These are phyloP conservation scores for Nasonovia ribisnigri DNA, from an alignment of 2,888 invertebrate species.

Conservation along the genomic window DNA sequence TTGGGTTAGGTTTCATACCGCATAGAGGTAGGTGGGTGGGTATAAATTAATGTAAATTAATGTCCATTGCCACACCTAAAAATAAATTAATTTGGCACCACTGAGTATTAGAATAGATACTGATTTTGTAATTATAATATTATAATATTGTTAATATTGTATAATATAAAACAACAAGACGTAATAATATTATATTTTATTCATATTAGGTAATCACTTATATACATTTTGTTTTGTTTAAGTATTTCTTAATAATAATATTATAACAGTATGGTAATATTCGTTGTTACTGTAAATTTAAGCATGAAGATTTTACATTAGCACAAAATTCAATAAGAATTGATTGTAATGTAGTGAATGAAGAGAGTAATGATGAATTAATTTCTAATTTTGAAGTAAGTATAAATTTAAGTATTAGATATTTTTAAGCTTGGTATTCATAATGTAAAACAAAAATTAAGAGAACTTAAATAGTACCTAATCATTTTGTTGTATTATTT, in stretches of 20 bases:
- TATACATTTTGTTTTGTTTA: neutral
- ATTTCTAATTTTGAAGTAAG: slow-evolving; percentile 9
- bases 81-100: neutral
- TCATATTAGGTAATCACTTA: neutral
- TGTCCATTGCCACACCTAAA: neutral
- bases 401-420: slow-evolving; percentile 14
- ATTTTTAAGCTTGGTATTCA: neutral
- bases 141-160: slow-evolving; percentile 5
- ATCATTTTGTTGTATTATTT: neutral
- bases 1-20: too few species aligned
- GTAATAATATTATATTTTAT: slow-evolving; percentile 2
- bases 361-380: neutral
- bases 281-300: neutral
- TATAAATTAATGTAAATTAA: too few species aligned
- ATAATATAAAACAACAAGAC: neutral
- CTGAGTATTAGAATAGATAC: neutral
- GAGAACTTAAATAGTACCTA: neutral
- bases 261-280: neutral
- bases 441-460: neutral
- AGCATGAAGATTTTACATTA: slow-evolving; percentile 7
- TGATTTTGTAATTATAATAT: slow-evolving; percentile 14
- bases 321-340: neutral
- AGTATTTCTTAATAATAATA: neutral
- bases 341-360: neutral
- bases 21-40: too few species aligned